Evolutionary conservation across 92 coral and sea anemone species (phyloP).

Genomic region (Palythoa grandis): DNA sequence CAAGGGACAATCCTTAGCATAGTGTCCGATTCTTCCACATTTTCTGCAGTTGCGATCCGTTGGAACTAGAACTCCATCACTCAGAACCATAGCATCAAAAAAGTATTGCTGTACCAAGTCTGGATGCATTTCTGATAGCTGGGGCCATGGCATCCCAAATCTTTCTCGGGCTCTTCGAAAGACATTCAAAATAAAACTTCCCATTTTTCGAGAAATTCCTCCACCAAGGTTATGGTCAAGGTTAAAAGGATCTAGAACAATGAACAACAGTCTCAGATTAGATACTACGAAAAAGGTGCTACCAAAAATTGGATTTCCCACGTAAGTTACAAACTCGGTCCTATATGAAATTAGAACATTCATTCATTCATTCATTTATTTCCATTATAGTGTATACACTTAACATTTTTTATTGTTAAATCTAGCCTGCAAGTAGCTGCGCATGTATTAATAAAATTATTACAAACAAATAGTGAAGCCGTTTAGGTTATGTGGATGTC

Average conservation of each 20-base stretch:
- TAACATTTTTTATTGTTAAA: no score
- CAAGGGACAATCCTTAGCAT: slow-evolving; percentile 84
- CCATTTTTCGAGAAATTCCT: slow-evolving; percentile 86
- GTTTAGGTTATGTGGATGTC: no score
- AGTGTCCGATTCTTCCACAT: slow-evolving; percentile 91
- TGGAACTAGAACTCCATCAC: slow-evolving; percentile 84
- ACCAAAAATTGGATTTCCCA: no score
- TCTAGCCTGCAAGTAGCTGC: no score
- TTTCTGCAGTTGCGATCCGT: slow-evolving; percentile 87
- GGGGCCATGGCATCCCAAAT: slow-evolving; percentile 75
- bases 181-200: slow-evolving; percentile 68
- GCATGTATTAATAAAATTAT: no score
- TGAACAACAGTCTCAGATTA: not conserved
- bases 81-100: slow-evolving; percentile 69
- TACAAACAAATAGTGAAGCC: no score
- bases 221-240: slow-evolving; percentile 96
- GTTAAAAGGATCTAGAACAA: slow-evolving; percentile 89
- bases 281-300: no score
- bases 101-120: slow-evolving; percentile 60
- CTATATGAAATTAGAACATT: no score
- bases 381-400: no score
- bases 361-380: no score
- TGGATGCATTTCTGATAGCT: slow-evolving; percentile 41
- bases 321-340: no score
- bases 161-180: slow-evolving; percentile 86